These are phyloP conservation scores for Psittacara wagleri DNA, from an alignment of 2,113 vertebrate genomes.

Conservation along the genomic window DNA sequence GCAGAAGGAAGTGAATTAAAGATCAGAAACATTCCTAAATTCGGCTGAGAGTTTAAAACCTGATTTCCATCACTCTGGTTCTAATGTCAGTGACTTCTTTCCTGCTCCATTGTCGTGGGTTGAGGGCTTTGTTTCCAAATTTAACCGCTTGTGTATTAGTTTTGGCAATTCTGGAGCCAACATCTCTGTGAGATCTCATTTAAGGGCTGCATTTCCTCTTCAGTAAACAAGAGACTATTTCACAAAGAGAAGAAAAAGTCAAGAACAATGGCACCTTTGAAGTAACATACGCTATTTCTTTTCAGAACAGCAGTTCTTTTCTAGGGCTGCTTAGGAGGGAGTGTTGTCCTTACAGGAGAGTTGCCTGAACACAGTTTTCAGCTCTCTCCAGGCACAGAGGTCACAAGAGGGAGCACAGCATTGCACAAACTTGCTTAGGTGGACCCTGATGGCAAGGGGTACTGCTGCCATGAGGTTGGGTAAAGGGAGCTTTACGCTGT, in stretches of 20 bases:
- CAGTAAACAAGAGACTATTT: not conserved
- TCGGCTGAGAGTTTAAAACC: not conserved
- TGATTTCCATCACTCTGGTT: constrained; percentile 37
- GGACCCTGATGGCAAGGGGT: not conserved
- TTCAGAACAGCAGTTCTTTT: not conserved
- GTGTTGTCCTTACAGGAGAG: not conserved
- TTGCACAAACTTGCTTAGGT: not conserved
- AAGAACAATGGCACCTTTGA: not conserved
- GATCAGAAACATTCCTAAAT: not conserved
- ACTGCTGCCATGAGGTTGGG: not conserved
- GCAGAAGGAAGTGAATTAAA: constrained; percentile 46
- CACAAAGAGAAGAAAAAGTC: not conserved
- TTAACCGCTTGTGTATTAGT: constrained; percentile 38
- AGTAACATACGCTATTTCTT: not conserved
- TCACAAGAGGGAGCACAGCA: not conserved
- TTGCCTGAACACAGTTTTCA: not conserved
- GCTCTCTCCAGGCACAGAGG: not conserved
- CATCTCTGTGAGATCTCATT: constrained; percentile 36
- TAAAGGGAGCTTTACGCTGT: not conserved
- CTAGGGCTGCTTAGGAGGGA: not conserved
- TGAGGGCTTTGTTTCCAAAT: constrained; percentile 11
- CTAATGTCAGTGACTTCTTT: constrained; percentile 22
- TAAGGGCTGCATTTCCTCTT: constrained; percentile 26
- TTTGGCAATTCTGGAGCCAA: constrained; percentile 51
- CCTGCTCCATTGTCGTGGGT: not conserved